A percentile compares a stretch with the other conserved stretches of the same genome.
phyloP scores from a whole-genome alignment of 2,888 invertebrate genomes.

The Odontomyia ornata region DNA sequence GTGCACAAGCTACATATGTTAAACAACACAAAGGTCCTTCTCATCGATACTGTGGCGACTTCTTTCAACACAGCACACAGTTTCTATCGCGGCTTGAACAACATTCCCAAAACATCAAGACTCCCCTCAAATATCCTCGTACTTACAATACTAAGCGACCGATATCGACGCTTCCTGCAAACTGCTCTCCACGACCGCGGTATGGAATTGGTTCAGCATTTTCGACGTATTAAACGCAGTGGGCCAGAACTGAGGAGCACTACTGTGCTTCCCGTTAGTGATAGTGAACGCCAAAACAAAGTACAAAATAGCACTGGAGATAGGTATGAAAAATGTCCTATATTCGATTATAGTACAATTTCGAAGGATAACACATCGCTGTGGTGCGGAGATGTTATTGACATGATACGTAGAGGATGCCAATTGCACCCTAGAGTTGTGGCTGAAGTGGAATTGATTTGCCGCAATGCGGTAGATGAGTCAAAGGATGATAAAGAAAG shows the following conservation, averaged over 20 bases:
- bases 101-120: slow-evolving; percentile 55
- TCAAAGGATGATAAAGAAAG: not conserved
- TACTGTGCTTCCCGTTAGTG: not conserved
- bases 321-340: slow-evolving; percentile 26
- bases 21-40: slow-evolving; percentile 59
- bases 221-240: slow-evolving; percentile 54
- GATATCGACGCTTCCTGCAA: slow-evolving; percentile 62
- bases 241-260: not conserved
- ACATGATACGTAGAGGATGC: slow-evolving; percentile 14
- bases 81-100: slow-evolving; percentile 61
- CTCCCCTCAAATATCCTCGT: slow-evolving; percentile 61
- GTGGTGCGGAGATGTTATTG: slow-evolving; percentile 29
- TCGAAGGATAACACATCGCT: slow-evolving; percentile 45
- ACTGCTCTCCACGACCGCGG: slow-evolving; percentile 56
- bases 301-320: slow-evolving; percentile 1
- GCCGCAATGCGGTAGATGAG: not conserved
- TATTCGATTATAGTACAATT: slow-evolving; percentile 47
- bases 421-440: slow-evolving; percentile 24
- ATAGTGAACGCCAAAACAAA: slow-evolving; percentile 6
- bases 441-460: slow-evolving; percentile 18
- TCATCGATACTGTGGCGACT: slow-evolving; percentile 62
- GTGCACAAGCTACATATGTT: slow-evolving; percentile 45
- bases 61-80: slow-evolving; percentile 62
- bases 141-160: slow-evolving; percentile 63
- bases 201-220: slow-evolving; percentile 59